Percentiles rank a stretch among this genome's conserved stretches.
phyloP scores from a whole-genome alignment of 2,797 vertebrate species.

The Oryzias sinensis region DNA sequence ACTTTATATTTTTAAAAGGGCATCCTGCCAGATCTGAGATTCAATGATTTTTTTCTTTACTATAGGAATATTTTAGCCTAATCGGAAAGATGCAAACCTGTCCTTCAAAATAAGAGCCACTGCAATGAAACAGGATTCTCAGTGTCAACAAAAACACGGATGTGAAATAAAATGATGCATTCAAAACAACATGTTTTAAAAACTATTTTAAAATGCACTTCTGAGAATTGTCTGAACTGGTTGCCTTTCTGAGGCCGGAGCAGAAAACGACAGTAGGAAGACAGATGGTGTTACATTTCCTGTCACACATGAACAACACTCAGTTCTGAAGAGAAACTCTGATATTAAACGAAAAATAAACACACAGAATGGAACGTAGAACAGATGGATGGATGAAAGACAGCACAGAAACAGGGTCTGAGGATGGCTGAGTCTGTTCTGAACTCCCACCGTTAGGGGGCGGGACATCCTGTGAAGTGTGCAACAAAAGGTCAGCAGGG shows the following conservation, averaged over 20 bases:
- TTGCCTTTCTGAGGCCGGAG: constrained; percentile 13
- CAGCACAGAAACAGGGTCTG: constrained; percentile 22
- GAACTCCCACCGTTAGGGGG: background rate
- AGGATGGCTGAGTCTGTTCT: constrained; percentile 36
- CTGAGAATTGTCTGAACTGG: constrained; percentile 22
- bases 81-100: background rate
- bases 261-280: constrained; percentile 12
- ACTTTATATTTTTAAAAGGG: no score
- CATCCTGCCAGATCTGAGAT: no score
- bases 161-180: background rate
- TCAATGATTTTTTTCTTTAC: no score
- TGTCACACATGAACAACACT: constrained; percentile 39
- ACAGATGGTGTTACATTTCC: constrained; percentile 24
- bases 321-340: constrained; percentile 51
- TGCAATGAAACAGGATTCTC: constrained; percentile 23
- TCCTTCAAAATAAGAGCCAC: constrained; percentile 10
- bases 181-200: no score
- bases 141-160: background rate
- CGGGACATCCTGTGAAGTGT: background rate
- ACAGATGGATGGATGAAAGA: constrained; percentile 25
- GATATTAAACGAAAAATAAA: constrained; percentile 33
- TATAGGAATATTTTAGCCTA: background rate
- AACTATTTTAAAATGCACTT: constrained; percentile 15
- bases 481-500: constrained; percentile 11
- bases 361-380: constrained; percentile 9